Evolutionary conservation across 2,888 invertebrate species (phyloP).

Genomic region (Odiellus spinosus): DNA sequence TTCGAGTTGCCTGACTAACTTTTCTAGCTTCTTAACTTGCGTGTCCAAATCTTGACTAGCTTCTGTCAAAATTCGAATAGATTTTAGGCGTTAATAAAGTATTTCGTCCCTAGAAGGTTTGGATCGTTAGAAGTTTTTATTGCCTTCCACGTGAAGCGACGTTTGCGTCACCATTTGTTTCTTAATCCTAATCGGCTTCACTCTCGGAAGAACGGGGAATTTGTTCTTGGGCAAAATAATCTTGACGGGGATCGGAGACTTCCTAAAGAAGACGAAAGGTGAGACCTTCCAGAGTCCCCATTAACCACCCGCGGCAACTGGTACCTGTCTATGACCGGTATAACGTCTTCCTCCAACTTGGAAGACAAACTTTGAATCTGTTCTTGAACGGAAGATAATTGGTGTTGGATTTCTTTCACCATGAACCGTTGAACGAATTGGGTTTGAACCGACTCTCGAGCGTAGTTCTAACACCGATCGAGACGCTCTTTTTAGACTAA

Average conservation of each 20-base stretch:
- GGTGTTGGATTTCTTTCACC: not conserved
- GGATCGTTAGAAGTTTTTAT: not conserved
- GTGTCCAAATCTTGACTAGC: not conserved
- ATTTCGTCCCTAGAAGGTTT: not conserved
- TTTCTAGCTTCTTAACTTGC: not conserved
- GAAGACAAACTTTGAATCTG: not conserved
- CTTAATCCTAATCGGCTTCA: not conserved
- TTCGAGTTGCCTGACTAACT: not conserved
- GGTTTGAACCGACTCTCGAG: not conserved
- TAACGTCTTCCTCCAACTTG: not conserved
- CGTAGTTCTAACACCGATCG: not conserved
- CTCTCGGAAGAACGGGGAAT: no score
- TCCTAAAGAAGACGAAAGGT: no score
- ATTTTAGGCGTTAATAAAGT: not conserved
- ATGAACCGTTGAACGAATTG: not conserved
- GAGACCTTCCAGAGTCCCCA: no score
- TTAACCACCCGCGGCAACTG: no score
- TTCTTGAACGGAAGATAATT: not conserved
- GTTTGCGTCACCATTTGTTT: not conserved
- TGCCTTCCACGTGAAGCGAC: not conserved
- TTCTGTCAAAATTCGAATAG: not conserved
- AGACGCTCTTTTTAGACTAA: not conserved
- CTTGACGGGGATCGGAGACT: no score
- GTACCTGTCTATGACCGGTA: not conserved
- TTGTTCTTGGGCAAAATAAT: no score